phyloP scores from a whole-genome alignment of 2,113 vertebrate genomes.

The Takifugu flavidus region DNA sequence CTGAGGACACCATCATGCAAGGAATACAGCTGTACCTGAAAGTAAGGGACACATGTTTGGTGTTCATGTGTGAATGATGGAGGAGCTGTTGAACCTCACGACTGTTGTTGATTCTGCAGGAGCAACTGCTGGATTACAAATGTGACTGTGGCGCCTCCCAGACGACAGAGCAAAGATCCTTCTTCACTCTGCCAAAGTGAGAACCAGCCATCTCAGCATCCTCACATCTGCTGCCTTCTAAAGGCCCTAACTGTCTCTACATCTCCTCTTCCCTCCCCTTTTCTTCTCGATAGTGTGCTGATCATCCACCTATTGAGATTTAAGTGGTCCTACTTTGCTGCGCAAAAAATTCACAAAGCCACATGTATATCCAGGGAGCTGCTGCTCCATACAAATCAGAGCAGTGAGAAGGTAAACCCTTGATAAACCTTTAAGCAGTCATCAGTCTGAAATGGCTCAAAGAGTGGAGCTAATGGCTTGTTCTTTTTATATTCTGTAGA shows the following conservation, averaged over 20 bases:
- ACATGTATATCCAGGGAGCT: background rate
- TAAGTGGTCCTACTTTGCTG: background rate
- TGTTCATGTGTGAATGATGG: background rate
- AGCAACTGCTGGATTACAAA: background rate
- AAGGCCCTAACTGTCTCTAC: background rate
- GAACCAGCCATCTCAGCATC: background rate
- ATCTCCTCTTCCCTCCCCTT: background rate
- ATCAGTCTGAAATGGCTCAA: background rate
- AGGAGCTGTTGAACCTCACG: background rate
- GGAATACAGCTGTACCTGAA: background rate
- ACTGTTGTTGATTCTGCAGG: background rate
- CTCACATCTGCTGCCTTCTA: background rate
- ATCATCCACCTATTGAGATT: background rate
- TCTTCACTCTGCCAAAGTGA: background rate
- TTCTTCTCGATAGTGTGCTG: background rate
- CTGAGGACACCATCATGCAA: background rate
- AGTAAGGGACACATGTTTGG: background rate
- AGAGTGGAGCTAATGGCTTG: background rate
- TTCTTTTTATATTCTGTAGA: too few relatives aligned
- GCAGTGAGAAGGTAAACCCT: background rate
- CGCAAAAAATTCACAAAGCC: background rate
- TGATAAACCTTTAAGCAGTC: background rate
- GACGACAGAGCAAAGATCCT: background rate
- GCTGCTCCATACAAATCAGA: background rate
- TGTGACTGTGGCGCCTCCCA: background rate